A percentile compares a stretch with the other conserved stretches of the same genome.
Conservation (phyloP, 2,797 vertebrate species). For the Dipus sagitta region DNA sequence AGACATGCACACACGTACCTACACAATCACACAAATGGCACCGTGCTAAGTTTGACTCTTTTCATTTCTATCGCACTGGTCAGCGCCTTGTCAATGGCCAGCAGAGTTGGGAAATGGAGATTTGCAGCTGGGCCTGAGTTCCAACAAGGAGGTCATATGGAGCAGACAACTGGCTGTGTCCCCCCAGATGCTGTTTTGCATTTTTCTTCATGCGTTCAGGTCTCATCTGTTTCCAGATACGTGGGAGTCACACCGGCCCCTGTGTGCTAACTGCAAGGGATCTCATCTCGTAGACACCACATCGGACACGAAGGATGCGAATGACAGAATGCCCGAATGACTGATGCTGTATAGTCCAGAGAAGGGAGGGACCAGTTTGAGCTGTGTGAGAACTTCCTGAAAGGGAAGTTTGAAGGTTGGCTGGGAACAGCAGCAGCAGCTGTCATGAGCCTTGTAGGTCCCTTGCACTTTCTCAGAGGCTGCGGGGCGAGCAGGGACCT, state of each 20-base stretch:
- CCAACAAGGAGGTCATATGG: background rate
- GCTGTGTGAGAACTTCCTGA: background rate
- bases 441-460: conserved; percentile 67
- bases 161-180: background rate
- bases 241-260: background rate
- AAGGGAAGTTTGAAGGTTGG: conserved; percentile 46
- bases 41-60: background rate
- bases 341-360: background rate
- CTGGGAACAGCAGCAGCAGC: conserved; percentile 57
- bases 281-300: background rate
- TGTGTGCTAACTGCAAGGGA: background rate
- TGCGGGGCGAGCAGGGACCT: background rate
- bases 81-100: background rate
- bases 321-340: background rate
- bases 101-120: background rate
- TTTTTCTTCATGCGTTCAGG: background rate
- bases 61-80: background rate
- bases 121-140: background rate
- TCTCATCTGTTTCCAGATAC: background rate
- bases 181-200: background rate
- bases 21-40: too few relatives aligned
- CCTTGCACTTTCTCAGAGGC: conserved; percentile 58
- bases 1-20: too few relatives aligned
- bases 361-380: conserved; percentile 15
- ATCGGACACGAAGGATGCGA: background rate